Evolutionary conservation across 1,140 invertebrate genomes (phyloP).

Genomic region (Nephila pilipes): DNA sequence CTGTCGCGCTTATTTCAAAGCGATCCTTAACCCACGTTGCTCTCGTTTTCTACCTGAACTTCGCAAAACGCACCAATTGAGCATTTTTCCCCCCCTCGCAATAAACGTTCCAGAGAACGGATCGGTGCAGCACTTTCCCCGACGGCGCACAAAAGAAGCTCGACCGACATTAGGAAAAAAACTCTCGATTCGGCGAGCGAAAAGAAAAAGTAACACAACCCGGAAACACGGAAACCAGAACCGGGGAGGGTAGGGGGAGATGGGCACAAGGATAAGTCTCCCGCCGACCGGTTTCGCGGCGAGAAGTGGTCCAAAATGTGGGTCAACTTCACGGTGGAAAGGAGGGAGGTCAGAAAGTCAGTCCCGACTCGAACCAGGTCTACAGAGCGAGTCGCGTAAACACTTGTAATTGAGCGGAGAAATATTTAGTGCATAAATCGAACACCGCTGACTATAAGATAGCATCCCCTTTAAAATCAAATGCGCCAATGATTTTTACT

Average conservation of each 20-base stretch:
- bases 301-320: background rate
- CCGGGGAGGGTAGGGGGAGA: background rate
- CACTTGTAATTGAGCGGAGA: background rate
- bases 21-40: no score
- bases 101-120: background rate
- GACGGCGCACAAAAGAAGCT: background rate
- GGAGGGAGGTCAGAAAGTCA: background rate
- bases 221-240: background rate
- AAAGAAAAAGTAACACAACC: slow-evolving; percentile 8
- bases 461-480: no score
- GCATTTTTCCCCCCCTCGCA: background rate
- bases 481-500: no score
- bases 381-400: background rate
- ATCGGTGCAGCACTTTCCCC: slow-evolving; percentile 1
- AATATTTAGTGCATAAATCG: no score
- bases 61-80: no score
- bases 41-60: no score
- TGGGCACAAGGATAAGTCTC: slow-evolving; percentile 1
- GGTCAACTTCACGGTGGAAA: slow-evolving; percentile 8
- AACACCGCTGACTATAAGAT: no score
- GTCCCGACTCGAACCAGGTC: background rate
- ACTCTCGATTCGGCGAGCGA: background rate
- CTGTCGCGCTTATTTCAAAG: no score
- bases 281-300: background rate
- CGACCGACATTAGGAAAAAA: slow-evolving; percentile 9